Evolutionary conservation across 2,797 vertebrate species (phyloP), one percentile per base, ranked within the genome.

Genomic region (Manis javanica): DNA sequence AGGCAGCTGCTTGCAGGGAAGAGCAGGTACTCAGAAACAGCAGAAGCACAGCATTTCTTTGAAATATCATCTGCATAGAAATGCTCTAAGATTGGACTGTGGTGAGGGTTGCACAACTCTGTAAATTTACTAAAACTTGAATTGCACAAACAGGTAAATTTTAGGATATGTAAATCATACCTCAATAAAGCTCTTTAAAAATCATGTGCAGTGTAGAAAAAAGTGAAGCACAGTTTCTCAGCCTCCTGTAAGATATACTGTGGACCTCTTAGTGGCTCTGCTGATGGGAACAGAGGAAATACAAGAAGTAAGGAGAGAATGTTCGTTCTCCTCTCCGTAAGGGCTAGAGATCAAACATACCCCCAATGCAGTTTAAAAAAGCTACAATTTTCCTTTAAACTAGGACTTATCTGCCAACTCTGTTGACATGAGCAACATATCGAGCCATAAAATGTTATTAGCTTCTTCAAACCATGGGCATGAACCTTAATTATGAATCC

Each of bases 371-470:
- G 7, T 23, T 51, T 39, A 24, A 64, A 61, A 95, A 93, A 81
- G 87, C 66, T 63, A 3, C 26, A 21, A 61, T 77, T 71, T 88
- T 86, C 53, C 82, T 88, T 75, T 86, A 51, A 57, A 77, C 2
- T 53, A 31, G 31, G 15, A 69, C 13, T 51, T 23, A 64, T 14
- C 57, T 61, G 55, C 6, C 51, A 93, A 81, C 57, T 92, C 37
- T 51, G 49, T 82, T 85, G 78, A 75, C 34, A 78, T 39, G 16
- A 21, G 0, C 66, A 46, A 64, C 23, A 29, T 85, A 34, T 34
- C 68, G 26, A 75, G 31, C 72, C 91, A 91, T 69, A 91, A 91
- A 93, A 90, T 19, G 16, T 86, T 78, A 89, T 59, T 29, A 11
- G 14, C 57, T 46, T 77, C 55, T 90, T 77, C 42, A 92, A 87